Evolutionary conservation across 2,113 vertebrate genomes (phyloP).

Genomic region (Ophiodon elongatus): DNA sequence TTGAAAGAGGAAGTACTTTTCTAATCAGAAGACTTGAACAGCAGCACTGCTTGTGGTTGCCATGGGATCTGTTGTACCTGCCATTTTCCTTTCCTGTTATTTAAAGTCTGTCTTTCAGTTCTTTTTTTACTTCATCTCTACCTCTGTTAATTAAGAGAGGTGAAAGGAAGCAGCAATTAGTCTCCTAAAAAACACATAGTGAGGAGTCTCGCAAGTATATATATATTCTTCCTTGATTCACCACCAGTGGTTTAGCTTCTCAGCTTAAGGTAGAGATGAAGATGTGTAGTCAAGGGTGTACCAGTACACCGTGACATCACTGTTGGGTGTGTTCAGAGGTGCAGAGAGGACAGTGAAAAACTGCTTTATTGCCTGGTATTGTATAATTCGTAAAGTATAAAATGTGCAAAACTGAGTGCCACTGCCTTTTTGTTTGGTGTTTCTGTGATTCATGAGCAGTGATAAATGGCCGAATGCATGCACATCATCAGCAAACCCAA

Average conservation of each 20-base stretch:
- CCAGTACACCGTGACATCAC: too few relatives aligned
- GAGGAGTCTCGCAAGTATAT: conserved; percentile 11
- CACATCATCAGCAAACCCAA: conserved; percentile 1
- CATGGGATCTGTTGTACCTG: conserved; percentile 12
- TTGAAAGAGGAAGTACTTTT: conserved; percentile 40
- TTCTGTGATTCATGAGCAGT: conserved; percentile 13
- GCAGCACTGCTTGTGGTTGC: conserved; percentile 29
- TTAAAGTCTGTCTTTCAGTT: conserved; percentile 4
- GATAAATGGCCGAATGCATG: conserved; percentile 16
- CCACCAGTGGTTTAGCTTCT: too few relatives aligned
- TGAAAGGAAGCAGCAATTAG: conserved; percentile 42
- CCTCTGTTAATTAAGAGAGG: conserved; percentile 52
- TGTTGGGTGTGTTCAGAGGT: neutral
- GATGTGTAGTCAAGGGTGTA: too few relatives aligned
- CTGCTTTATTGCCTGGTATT: neutral
- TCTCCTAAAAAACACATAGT: conserved; percentile 25
- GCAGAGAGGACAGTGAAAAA: neutral
- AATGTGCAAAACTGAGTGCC: neutral
- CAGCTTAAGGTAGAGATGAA: too few relatives aligned
- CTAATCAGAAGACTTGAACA: conserved; percentile 26
- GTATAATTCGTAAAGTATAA: neutral
- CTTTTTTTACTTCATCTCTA: conserved; percentile 19
- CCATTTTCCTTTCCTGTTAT: conserved; percentile 22
- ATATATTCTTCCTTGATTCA: too few relatives aligned
- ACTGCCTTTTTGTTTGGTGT: neutral